Evolutionary conservation across 1,140 invertebrate species (phyloP).

Genomic region (Dryas iulia): DNA sequence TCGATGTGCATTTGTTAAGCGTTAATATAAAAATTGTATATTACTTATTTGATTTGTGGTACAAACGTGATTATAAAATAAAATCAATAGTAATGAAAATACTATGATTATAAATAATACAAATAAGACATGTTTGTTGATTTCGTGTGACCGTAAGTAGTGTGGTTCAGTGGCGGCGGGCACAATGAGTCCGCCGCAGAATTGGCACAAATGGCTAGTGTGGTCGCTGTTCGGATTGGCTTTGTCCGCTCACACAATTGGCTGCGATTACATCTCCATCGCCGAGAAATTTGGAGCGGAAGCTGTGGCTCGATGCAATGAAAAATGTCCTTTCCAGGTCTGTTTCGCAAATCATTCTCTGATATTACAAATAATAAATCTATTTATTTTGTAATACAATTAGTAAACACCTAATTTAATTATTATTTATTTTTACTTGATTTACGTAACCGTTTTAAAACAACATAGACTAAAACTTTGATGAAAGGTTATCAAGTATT

Average conservation of each 20-base stretch:
- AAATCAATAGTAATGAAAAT: constrained; percentile 8
- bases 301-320: constrained; percentile 72
- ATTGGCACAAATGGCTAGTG: constrained; percentile 78
- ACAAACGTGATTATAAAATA: neutral
- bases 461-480: neutral
- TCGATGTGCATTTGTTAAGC: constrained; percentile 5
- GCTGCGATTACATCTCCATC: constrained; percentile 77
- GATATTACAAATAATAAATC: neutral
- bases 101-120: constrained; percentile 38
- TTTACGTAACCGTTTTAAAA: neutral
- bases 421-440: neutral
- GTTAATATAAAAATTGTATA: neutral
- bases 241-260: constrained; percentile 78
- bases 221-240: constrained; percentile 76
- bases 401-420: neutral
- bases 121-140: constrained; percentile 46
- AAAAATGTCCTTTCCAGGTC: constrained; percentile 77
- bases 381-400: neutral
- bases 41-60: neutral
- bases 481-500: neutral
- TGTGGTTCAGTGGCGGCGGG: constrained; percentile 39
- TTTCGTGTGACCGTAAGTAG: constrained; percentile 47
- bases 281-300: constrained; percentile 78
- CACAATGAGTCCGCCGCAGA: constrained; percentile 71
- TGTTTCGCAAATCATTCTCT: constrained; percentile 22